A percentile compares a stretch with the other conserved stretches of the same genome.
phyloP scores from a whole-genome alignment of 2,888 invertebrate species.

The Pyrochroa serraticornis region DNA sequence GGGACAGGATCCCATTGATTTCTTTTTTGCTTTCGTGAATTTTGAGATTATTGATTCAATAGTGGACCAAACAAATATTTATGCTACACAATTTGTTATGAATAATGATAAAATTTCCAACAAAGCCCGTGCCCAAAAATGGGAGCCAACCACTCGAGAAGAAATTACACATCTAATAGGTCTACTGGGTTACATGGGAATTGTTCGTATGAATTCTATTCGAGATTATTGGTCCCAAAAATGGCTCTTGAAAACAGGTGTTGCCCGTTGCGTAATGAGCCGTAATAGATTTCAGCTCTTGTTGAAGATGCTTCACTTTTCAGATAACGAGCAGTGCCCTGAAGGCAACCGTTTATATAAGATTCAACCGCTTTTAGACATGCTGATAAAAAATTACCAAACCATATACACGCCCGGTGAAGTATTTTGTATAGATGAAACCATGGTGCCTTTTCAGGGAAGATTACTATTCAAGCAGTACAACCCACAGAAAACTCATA shows the following conservation, averaged over 20 bases:
- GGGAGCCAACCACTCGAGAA: conserved; percentile 21
- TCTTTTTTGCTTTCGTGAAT: conserved; percentile 16
- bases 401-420: conserved; percentile 1
- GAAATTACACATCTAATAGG: conserved; percentile 28
- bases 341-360: neutral
- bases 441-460: conserved; percentile 7
- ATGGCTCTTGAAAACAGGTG: conserved; percentile 14
- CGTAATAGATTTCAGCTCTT: conserved; percentile 33
- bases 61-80: conserved; percentile 7
- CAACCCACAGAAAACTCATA: conserved; percentile 12
- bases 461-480: conserved; percentile 10
- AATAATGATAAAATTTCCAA: neutral
- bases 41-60: conserved; percentile 10
- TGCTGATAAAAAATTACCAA: conserved; percentile 5
- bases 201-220: conserved; percentile 12
- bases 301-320: conserved; percentile 35
- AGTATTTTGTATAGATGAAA: conserved; percentile 11
- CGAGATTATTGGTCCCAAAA: conserved; percentile 26
- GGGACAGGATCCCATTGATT: conserved; percentile 7
- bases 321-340: conserved; percentile 34
- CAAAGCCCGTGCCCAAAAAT: neutral
- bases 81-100: conserved; percentile 5
- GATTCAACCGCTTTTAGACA: conserved; percentile 13
- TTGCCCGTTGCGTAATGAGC: conserved; percentile 11
- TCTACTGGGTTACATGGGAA: conserved; percentile 27